Evolutionary conservation across 2,888 invertebrate species (phyloP), one percentile per base, ranked within the genome.

Genomic region (Gerosis bhagava): DNA sequence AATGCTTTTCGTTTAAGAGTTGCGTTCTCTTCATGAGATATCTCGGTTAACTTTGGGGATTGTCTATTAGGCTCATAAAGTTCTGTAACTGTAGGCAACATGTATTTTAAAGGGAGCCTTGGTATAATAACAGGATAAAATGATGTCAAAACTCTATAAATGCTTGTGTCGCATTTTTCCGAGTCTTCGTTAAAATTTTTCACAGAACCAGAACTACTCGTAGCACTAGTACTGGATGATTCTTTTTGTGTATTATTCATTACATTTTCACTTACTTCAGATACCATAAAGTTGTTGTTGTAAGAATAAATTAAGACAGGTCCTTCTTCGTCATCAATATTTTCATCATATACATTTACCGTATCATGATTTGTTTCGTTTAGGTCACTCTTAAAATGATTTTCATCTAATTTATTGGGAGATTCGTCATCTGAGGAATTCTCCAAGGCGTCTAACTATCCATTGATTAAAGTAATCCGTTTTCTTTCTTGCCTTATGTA

Each of bases 281-380:
- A 49, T 13, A 79, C 49, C 3, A 66, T 52, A n/a, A 60, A 68
- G 43, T 67, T 72, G 51, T 84, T 83, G 64, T 77, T 77, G 47
- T 70, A 79, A 2, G 83, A 83, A 59, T 83, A 83, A 32, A 83
- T 81, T 72, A 76, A 80, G 49, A 83, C 64, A 2, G 75, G 80
- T 5, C 64, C 70, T 49, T 76, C 71, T 32, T 73, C 70, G 5
- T 53, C 36, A 29, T 65, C 62, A 15, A 39, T 46, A 6, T 63
- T 36, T 12, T 71, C 64, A 48, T 62, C 70, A 0, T 57, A 60
- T 13, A 65, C 49, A 8, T 62, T 55, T 50, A 73, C 60, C 16
- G 65, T 57, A 2, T 68, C 58, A 29, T 59, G 60, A n/a, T n/a
- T n/a, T 7, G 56, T 51, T 40, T 59, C 59, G 7, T 64, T 57